phyloP scores from a whole-genome alignment of 2,797 vertebrate genomes.

The Corythornis leucogaster region DNA sequence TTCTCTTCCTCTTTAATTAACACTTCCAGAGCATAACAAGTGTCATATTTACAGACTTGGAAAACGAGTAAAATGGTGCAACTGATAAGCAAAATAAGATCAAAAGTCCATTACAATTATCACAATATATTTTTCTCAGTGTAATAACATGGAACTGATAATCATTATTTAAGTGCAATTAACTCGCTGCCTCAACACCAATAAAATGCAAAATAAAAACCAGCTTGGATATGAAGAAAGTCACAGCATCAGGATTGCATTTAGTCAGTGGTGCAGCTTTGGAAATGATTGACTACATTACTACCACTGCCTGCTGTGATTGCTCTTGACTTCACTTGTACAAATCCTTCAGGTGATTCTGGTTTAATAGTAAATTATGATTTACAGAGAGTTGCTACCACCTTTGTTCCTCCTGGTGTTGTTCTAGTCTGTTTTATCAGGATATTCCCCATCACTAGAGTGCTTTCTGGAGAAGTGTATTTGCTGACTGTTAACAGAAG shows the following conservation, averaged over 20 bases:
- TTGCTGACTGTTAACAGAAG: constrained; percentile 11
- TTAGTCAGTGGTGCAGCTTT: not conserved
- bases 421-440: constrained; percentile 3
- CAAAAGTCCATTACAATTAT: constrained; percentile 45
- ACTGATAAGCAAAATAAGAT: constrained; percentile 17
- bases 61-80: constrained; percentile 22
- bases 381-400: not conserved
- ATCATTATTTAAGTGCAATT: constrained; percentile 22
- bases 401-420: not conserved
- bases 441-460: not conserved
- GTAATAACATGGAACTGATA: constrained; percentile 12
- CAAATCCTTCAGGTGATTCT: not conserved
- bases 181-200: not conserved
- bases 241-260: not conserved
- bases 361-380: not conserved
- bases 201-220: constrained; percentile 11
- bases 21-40: not conserved
- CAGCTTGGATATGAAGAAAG: not conserved
- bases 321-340: not conserved
- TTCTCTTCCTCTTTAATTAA: constrained; percentile 19
- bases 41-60: not conserved
- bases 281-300: not conserved
- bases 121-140: constrained; percentile 14
- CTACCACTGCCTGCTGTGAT: not conserved
- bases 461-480: not conserved